Base-by-base conservation (phyloP, 2,113 vertebrate genomes). In the Lasiurus borealis region DNA sequence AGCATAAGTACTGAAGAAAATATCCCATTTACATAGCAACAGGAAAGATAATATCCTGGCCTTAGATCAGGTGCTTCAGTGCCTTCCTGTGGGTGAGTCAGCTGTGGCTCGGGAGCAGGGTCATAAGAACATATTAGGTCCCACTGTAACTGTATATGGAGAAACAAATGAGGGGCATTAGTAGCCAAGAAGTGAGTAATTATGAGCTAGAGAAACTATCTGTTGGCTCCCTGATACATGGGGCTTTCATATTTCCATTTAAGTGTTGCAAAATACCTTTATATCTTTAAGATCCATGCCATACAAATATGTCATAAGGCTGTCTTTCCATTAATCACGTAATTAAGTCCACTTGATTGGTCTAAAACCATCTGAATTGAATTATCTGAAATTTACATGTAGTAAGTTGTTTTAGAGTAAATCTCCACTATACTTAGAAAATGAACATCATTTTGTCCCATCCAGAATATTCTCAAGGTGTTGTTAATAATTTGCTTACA, bases 401-500 rank as follows among this genome's bases (percentile, higher is more conserved):
- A 57, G 7, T 87, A 80, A 88, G 36, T 84, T 73, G 31, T 76
- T 83, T 78, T 69, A 90, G 40, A 93, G 14, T 78, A 2, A 89
- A 54, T 88, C 19, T 71, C 10, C 31, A 54, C 13, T 90, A 3
- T 21, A 72, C 21, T 78, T 85, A 6, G 46, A 92, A 90, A 89
- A 72, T 77, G 8, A 72, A 62, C 6, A 36, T 93, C 78, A 71
- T 76, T 93, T 91, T 93, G 71, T 50, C 44, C 16, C 6, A 69
- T 54, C n/a, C 16, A 92, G 16, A 91, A 71, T 87, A 21, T 66
- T 91, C 16, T 90, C 54, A 57, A 34, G 10, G 44, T 94, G 3
- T 88, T 80, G 68, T 44, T 80, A 93, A 85, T 85, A 80, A 75
- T 77, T 95, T 50, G 9, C 48, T 85, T 76, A 90, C 84, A 31